Evolutionary conservation across 2,797 vertebrate genomes (phyloP).

Genomic region (Selene dorsalis): DNA sequence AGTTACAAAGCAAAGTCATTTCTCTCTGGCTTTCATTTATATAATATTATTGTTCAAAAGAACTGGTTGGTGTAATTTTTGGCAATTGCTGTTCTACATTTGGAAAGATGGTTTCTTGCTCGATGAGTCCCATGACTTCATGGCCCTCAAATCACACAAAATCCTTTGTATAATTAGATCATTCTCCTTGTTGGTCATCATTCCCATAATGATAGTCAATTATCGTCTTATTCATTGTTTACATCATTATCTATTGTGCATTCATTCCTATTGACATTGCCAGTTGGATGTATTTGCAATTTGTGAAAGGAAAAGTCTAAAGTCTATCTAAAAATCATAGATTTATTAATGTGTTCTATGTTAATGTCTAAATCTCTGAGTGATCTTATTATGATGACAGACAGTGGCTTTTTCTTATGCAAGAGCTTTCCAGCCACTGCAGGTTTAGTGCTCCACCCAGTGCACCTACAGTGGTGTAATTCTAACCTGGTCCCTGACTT

Average conservation of each 20-base stretch:
- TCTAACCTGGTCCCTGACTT: constrained; percentile 46
- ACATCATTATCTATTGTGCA: background rate
- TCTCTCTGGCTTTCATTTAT: constrained; percentile 55
- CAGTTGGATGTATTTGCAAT: constrained; percentile 8
- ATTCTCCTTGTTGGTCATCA: constrained; percentile 16
- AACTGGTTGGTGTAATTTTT: constrained; percentile 26
- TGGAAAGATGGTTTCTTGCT: constrained; percentile 1
- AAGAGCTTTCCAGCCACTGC: constrained; percentile 37
- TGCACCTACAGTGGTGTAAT: constrained; percentile 47
- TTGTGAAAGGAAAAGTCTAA: background rate
- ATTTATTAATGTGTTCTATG: background rate
- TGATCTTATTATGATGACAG: constrained; percentile 26
- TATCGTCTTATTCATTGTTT: constrained; percentile 8
- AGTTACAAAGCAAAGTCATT: background rate
- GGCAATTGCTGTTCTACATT: constrained; percentile 3
- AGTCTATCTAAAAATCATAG: background rate
- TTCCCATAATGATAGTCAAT: constrained; percentile 19
- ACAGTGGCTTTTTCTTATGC: constrained; percentile 27
- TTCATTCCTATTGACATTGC: background rate
- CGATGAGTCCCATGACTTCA: background rate
- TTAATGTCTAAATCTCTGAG: background rate
- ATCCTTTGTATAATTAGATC: background rate
- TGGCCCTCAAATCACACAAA: background rate
- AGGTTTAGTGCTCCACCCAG: constrained; percentile 22
- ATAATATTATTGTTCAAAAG: constrained; percentile 37